These are phyloP conservation scores for Synergus japonicus DNA, from an alignment of 2,888 invertebrate species.

Conservation along the genomic window DNA sequence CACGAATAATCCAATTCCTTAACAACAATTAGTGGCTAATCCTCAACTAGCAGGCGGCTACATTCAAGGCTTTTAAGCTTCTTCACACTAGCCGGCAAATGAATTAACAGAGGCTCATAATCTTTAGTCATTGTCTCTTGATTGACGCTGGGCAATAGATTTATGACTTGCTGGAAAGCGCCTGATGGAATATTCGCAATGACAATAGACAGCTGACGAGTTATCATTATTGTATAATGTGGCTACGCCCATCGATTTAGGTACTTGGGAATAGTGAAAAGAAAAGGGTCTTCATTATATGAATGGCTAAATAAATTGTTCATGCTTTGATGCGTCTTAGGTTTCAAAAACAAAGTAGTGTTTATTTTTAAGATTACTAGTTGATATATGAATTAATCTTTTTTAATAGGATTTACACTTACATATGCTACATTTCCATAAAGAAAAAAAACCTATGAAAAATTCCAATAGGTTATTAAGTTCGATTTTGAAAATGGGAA, in stretches of 20 bases:
- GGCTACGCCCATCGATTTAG: conserved; percentile 19
- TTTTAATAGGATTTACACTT: too few relatives aligned
- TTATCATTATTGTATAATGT: conserved; percentile 52
- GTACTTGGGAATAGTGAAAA: neutral
- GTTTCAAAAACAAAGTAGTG: neutral
- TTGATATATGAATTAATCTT: neutral
- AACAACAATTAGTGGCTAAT: conserved; percentile 65
- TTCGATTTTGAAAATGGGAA: neutral
- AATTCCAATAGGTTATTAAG: neutral
- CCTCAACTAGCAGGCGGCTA: conserved; percentile 45
- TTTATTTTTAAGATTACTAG: neutral
- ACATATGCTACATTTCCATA: too few relatives aligned
- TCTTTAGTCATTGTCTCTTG: conserved; percentile 63
- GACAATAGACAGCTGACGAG: conserved; percentile 42
- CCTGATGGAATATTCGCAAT: conserved; percentile 39
- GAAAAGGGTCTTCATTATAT: neutral
- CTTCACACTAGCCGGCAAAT: conserved; percentile 48
- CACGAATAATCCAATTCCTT: conserved; percentile 65
- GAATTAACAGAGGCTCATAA: conserved; percentile 43
- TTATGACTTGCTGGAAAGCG: conserved; percentile 56
- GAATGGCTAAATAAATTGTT: neutral
- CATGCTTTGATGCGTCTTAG: neutral
- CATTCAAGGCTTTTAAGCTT: conserved; percentile 43
- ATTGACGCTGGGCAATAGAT: conserved; percentile 58
- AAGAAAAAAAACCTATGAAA: neutral